phyloP scores from a whole-genome alignment of 2,113 vertebrate species.

The Chauna torquata region DNA sequence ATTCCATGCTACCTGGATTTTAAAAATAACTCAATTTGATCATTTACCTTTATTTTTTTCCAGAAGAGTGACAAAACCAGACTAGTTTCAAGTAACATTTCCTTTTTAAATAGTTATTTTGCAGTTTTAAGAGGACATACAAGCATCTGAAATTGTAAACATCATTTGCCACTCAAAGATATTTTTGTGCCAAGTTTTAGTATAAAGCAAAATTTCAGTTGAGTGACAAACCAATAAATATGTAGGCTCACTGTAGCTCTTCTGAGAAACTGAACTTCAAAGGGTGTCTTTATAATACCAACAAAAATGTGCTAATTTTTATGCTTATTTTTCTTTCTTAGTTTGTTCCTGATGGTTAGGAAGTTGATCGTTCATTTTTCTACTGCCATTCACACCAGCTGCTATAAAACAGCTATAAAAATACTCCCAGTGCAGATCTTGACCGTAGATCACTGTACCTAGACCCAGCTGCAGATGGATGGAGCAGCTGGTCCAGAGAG shows the following conservation, averaged over 20 bases:
- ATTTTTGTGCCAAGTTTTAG: constrained; percentile 43
- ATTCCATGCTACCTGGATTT: neutral
- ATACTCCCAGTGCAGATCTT: constrained; percentile 67
- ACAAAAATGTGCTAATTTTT: constrained; percentile 37
- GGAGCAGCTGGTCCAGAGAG: constrained; percentile 79
- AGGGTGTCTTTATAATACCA: neutral
- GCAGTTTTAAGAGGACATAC: constrained; percentile 25
- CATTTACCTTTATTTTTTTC: neutral
- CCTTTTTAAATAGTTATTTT: constrained; percentile 13
- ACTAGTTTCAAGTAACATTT: neutral
- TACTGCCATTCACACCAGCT: constrained; percentile 76
- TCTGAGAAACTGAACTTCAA: constrained; percentile 11
- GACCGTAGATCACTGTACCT: constrained; percentile 73
- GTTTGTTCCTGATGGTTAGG: constrained; percentile 59
- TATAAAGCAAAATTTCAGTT: constrained; percentile 24
- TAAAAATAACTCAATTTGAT: neutral
- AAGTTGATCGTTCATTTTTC: constrained; percentile 70
- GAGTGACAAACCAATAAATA: constrained; percentile 41
- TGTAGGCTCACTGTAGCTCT: neutral
- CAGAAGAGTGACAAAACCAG: neutral
- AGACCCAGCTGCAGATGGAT: constrained; percentile 82
- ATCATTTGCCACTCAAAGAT: neutral
- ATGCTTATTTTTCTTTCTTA: constrained; percentile 56
- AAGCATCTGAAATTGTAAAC: constrained; percentile 15
- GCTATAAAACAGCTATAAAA: constrained; percentile 70